These are phyloP conservation scores for Myrmecophaga tridactyla DNA, from an alignment of 2,113 vertebrate species.

Conservation along the genomic window DNA sequence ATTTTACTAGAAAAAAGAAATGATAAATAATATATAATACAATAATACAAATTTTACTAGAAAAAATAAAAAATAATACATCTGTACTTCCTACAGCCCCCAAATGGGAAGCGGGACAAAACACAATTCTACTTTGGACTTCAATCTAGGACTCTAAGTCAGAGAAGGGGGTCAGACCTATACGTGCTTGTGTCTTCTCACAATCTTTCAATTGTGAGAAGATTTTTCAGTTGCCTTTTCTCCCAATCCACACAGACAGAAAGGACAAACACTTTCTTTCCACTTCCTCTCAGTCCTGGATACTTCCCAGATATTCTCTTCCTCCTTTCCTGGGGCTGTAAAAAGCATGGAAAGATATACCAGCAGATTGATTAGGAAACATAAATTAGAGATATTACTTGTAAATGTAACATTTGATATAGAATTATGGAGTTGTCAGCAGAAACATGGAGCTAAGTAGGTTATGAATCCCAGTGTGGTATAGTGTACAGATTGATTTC, in stretches of 20 bases:
- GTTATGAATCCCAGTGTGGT: background rate
- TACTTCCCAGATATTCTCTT: background rate
- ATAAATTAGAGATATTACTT: background rate
- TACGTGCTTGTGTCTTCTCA: background rate
- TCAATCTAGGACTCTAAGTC: background rate
- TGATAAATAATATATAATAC: background rate
- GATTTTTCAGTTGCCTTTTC: background rate
- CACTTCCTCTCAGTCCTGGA: background rate
- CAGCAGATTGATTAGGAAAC: background rate
- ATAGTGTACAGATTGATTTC: background rate
- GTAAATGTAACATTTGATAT: background rate
- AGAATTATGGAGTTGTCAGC: background rate
- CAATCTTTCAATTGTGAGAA: no score
- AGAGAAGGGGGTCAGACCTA: background rate
- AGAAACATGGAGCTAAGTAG: background rate
- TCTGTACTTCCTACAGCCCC: background rate
- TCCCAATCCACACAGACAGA: background rate
- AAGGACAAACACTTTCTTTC: background rate
- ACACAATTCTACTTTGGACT: background rate
- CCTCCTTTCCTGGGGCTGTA: background rate
- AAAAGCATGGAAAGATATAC: background rate
- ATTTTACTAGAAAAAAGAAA: no score
- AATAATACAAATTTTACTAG: background rate
- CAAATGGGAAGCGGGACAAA: background rate
- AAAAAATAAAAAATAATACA: background rate